Evolutionary conservation across 37 sponge, comb jelly and placozoan species (phyloP).

Genomic region (Cladorhizidae sp.): DNA sequence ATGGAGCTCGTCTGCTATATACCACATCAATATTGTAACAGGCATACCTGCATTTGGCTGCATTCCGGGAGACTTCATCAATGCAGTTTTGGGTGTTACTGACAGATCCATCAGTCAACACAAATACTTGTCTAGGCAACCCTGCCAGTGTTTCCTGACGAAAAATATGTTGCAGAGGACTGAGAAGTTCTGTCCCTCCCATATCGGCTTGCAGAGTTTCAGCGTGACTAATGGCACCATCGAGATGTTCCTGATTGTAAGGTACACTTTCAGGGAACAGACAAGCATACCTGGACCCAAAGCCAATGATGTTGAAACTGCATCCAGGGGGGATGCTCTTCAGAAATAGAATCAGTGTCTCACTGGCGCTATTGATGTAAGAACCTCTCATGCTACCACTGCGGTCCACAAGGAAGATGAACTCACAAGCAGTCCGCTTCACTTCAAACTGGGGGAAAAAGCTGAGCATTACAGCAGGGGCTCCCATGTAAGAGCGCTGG

Average conservation of each 20-base stretch:
- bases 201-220: slow-evolving; percentile 60
- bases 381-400: slow-evolving; percentile 85
- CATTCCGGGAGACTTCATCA: slow-evolving; percentile 51
- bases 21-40: too few relatives aligned
- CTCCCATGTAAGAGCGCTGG: slow-evolving; percentile 34
- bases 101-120: slow-evolving; percentile 81
- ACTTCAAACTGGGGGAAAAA: slow-evolving; percentile 67
- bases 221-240: slow-evolving; percentile 55
- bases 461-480: slow-evolving; percentile 65
- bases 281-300: slow-evolving; percentile 55
- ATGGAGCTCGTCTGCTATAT: too few relatives aligned
- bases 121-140: slow-evolving; percentile 76
- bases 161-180: slow-evolving; percentile 66
- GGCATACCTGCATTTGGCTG: slow-evolving; percentile 15
- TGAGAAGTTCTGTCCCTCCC: slow-evolving; percentile 74
- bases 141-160: slow-evolving; percentile 30
- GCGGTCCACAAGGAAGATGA: slow-evolving; percentile 81
- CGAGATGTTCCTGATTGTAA: slow-evolving; percentile 68
- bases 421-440: slow-evolving; percentile 56
- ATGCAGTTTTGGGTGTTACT: slow-evolving; percentile 65
- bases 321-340: slow-evolving; percentile 83
- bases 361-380: slow-evolving; percentile 68
- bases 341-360: slow-evolving; percentile 80
- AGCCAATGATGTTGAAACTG: slow-evolving; percentile 86
- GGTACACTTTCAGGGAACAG: slow-evolving; percentile 66